Evolutionary conservation across 2,797 vertebrate genomes (phyloP), one percentile per base, ranked within the genome.

Genomic region (Orientallactaga sibirica): DNA sequence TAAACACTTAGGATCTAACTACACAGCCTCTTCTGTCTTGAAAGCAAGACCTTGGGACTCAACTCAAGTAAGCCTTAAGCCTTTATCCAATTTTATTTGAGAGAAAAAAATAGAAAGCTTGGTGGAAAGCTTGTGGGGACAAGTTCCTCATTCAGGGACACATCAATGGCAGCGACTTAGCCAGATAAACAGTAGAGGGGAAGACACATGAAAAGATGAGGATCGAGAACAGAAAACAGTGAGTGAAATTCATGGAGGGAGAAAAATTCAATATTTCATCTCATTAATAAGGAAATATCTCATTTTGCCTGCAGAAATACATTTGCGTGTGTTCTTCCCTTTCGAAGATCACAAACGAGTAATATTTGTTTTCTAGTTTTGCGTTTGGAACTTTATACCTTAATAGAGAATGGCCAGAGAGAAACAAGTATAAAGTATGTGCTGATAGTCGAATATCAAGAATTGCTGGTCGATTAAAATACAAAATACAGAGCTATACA

Each of bases 231-330:
- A 81, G 5, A 33, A 1, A 20, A 33, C 1, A 14, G 22, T 19
- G 6, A 7, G 2, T 5, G 6, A 24, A n/a, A 77, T 27, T 6
- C 18, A 43, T 2, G 62, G 5, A 1, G 25, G 24, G 83, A 14
- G 27, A 79, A 24, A 93, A 82, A 82, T 20, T 90, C 19, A 88
- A 27, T 58, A 25, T 75, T 93, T 82, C 64, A 70, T 37, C 20
- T 19, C 2, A 76, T 20, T 70, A 74, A 43, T 62, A 73, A 81
- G 41, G 29, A 67, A 86, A 81, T 25, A 61, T n/a, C 14, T 71
- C 66, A 77, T 1, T 33, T 83, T 27, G 33, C 20, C 58, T 68
- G 58, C 52, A 8, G 3, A 37, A 10, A 12, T 41, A 48, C 14
- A 77, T 52, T 87, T 55, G 14, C 15, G 22, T 15, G 15, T 73